Conservation (phyloP, 2,888 invertebrate genomes). For the Cecidostiba fungosa region DNA sequence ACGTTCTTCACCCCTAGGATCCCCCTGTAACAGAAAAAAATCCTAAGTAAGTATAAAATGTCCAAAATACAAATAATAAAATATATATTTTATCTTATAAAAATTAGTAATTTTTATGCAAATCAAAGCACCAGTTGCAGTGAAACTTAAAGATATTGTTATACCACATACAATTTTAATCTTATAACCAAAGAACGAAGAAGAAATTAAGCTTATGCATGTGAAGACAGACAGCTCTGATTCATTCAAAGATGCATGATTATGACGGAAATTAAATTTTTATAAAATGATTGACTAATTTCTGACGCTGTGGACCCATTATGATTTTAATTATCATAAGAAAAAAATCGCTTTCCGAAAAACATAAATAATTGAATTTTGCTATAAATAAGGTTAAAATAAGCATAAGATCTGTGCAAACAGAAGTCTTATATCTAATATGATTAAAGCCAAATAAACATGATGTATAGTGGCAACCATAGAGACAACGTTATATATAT, state of each 20-base stretch:
- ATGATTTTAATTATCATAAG: constrained; percentile 6
- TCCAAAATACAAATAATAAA: not conserved
- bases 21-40: constrained; percentile 77
- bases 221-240: constrained; percentile 65
- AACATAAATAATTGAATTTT: constrained; percentile 63
- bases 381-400: constrained; percentile 41
- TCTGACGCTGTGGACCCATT: constrained; percentile 12
- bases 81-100: not conserved
- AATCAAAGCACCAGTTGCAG: constrained; percentile 30
- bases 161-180: constrained; percentile 8
- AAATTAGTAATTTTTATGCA: constrained; percentile 4
- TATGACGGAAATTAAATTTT: constrained; percentile 46
- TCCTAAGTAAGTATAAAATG: not conserved
- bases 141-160: constrained; percentile 24
- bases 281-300: constrained; percentile 30
- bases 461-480: constrained; percentile 25
- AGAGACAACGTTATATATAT: constrained; percentile 14
- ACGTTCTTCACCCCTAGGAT: constrained; percentile 82
- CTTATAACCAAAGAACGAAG: constrained; percentile 36
- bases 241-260: constrained; percentile 35
- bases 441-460: constrained; percentile 44
- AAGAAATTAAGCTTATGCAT: constrained; percentile 57
- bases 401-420: constrained; percentile 52
- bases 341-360: not conserved
- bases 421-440: constrained; percentile 28